Percentiles rank a stretch among this genome's conserved stretches.
These are phyloP conservation scores for human (Homo sapiens) DNA, from an alignment of 2,113 vertebrate genomes.

Conservation along the genomic window GRCh38 chr1:17991501-17992000, in stretches of 20 bases:
- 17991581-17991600: neutral
- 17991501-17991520: neutral
- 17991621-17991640: neutral
- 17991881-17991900: neutral
- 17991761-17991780: neutral
- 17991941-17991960: too few species aligned
- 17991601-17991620: neutral
- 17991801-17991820: neutral
- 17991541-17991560: neutral
- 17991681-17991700: neutral
- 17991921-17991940: neutral
- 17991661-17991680: accelerated
- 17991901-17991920: too few species aligned
- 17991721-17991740: neutral
- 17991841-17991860: neutral
- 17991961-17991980: neutral
- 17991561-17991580: neutral
- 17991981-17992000: neutral
- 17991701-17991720: neutral
- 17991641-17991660: neutral
- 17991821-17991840: neutral
- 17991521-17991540: neutral
- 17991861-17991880: neutral
- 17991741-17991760: neutral
- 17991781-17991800: too few species aligned